Base-by-base conservation (phyloP, 2,797 vertebrate genomes). In the Gobionotothen gibberifrons region DNA sequence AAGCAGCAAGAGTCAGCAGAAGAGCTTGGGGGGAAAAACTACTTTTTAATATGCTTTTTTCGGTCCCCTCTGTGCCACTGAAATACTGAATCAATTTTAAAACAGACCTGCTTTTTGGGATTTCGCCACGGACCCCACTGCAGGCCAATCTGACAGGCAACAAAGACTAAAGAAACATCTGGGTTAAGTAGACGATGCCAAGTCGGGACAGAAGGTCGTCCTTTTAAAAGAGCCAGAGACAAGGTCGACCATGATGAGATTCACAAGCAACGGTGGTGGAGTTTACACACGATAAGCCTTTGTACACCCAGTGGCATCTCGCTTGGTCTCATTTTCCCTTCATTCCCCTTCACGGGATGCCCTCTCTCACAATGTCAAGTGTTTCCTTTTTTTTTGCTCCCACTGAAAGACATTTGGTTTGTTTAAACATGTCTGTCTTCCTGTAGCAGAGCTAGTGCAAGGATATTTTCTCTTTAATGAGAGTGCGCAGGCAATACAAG, bases 211-310 rank as follows among this genome's bases (percentile, higher is more conserved):
- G 70, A 77, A 74, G 85, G 85, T 90, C 85, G 76, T 29, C 56
- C 81, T 85, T 73, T 60, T 8, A 90, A 79, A 76, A 53, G 67
- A 36, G 73, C 81, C 81, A 4, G 29, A 87, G 83, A 84, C 90
- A 87, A 92, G 89, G 89, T 91, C 89, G 84, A 72, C 72, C 87
- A 84, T 74, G 86, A 90, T 81, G 87, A 86, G 76, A 85, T 84
- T 72, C 79, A 86, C 87, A 76, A 76, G 81, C 76, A 78, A 55
- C 72, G 49, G 84, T 82, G 84, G 65, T 78, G 76, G 69, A 84
- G 87, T 89, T 85, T 84, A 83, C 72, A 55, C 78, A 82, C 46
- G 71, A 90, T 84, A 74, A 85, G 78, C 71, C 69, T 82, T 69
- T 59, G 76, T 71, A 78, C 78, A 19, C 29, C 61, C 71, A 51